Base-by-base conservation (phyloP, 2,888 invertebrate genomes). In the Macropis europaea region DNA sequence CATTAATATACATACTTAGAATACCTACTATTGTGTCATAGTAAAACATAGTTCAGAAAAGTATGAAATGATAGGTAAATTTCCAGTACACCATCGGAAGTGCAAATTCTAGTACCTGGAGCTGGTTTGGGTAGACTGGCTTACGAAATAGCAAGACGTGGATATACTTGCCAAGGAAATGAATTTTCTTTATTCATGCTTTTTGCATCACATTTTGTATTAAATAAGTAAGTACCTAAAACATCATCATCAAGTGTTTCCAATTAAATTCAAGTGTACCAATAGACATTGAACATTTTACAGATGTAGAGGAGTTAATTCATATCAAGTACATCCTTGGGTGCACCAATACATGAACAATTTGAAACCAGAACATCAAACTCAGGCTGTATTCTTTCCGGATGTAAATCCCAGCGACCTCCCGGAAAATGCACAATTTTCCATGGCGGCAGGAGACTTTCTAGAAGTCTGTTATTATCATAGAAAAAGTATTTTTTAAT, bases 131-230 rank as follows among this genome's bases (percentile, higher is more conserved):
- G 98, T 0, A 92, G 99, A 66, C 92, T 99, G 1, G 97, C 98
- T 0, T 98, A 95, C 92, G 99, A 99, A 92, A 93, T 99, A 28
- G 98, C 99, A 0, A 93, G 93, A 62, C 92, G 94, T 15, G 99
- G 99, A 0, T 99, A 95, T 91, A 93, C 93, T 7, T 99, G 98
- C 84, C 97, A 99, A 90, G 99, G 99, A 76, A 99, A 99, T 89
- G 99, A 99, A 91, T 99, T 98, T 91, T 98, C 97, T 26, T 92
- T 99, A 36, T 99, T 97, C 90, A 99, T 99, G 99, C 91, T 99
- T 50, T 96, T 99, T 81, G 96, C 97, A 0, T 98, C 99, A 43
- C 97, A 98, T 91, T 99, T 98, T 90, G 95, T 99, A 63, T 91
- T 99, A 43, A 99, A 99, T 91, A 93, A 95, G 91, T 97, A 90